Conservation (phyloP, 2,888 invertebrate genomes). For the Erebia aethiops region DNA sequence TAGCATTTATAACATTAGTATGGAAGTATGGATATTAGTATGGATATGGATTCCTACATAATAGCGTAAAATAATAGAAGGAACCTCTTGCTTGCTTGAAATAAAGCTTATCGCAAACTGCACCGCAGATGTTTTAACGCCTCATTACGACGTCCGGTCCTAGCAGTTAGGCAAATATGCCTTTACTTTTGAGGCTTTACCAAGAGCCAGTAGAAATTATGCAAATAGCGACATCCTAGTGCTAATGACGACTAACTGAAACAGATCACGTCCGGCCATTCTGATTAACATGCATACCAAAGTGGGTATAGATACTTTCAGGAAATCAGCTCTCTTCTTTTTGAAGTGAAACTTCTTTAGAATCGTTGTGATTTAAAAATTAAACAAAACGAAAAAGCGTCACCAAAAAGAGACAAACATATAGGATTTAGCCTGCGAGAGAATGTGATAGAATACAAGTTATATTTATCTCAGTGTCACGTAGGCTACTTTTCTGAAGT, state of each 20-base stretch:
- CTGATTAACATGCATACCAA: conserved; percentile 26
- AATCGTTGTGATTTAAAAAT: too few relatives aligned
- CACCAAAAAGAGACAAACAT: too few relatives aligned
- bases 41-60: too few relatives aligned
- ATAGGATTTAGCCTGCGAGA: too few relatives aligned
- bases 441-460: too few relatives aligned
- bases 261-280: conserved; percentile 37
- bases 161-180: conserved; percentile 34
- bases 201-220: conserved; percentile 40
- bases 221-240: conserved; percentile 33
- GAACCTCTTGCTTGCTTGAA: background rate
- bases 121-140: conserved; percentile 22
- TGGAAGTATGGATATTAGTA: too few relatives aligned
- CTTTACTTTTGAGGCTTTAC: conserved; percentile 34
- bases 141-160: conserved; percentile 30
- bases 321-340: background rate
- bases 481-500: too few relatives aligned
- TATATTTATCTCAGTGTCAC: too few relatives aligned
- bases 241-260: conserved; percentile 35
- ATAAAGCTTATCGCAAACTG: conserved; percentile 26
- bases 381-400: background rate
- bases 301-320: background rate
- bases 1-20: too few relatives aligned
- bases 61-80: background rate
- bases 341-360: background rate